Percentiles rank a stretch among this genome's conserved stretches.
Evolutionary conservation across 2,113 vertebrate genomes (phyloP).

Genomic region (Emydocephalus ijimae): DNA sequence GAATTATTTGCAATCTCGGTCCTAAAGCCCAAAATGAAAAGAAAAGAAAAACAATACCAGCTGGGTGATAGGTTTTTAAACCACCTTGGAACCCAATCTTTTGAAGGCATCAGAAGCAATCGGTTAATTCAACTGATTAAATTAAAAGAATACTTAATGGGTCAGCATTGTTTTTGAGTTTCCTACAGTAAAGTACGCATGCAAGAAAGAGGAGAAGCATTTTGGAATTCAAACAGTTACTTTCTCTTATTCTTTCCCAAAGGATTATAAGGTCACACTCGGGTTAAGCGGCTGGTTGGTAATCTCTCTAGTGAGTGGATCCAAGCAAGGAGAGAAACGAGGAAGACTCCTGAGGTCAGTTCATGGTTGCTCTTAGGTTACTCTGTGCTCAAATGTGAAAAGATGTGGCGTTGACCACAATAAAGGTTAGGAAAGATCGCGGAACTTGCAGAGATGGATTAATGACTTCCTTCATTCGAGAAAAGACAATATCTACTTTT

Average conservation of each 20-base stretch:
- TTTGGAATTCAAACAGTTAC: conserved; percentile 36
- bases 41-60: neutral
- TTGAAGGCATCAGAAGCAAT: neutral
- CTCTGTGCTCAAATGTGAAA: neutral
- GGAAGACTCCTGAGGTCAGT: conserved; percentile 49
- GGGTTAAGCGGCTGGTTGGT: conserved; percentile 48
- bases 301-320: conserved; percentile 31
- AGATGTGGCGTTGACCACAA: neutral
- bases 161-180: neutral
- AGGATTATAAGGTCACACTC: conserved; percentile 25
- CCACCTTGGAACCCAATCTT: neutral
- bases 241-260: neutral
- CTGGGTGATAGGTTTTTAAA: neutral
- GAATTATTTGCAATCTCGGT: neutral
- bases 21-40: neutral
- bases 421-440: neutral
- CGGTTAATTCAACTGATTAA: neutral
- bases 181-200: neutral
- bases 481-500: neutral
- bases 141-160: neutral
- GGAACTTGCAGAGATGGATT: neutral
- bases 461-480: neutral
- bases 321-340: conserved; percentile 40
- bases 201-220: neutral
- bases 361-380: neutral